A percentile compares a stretch with the other conserved stretches of the same genome.
Evolutionary conservation across 2,888 invertebrate species (phyloP).

Genomic region (Ophioninae sp.): DNA sequence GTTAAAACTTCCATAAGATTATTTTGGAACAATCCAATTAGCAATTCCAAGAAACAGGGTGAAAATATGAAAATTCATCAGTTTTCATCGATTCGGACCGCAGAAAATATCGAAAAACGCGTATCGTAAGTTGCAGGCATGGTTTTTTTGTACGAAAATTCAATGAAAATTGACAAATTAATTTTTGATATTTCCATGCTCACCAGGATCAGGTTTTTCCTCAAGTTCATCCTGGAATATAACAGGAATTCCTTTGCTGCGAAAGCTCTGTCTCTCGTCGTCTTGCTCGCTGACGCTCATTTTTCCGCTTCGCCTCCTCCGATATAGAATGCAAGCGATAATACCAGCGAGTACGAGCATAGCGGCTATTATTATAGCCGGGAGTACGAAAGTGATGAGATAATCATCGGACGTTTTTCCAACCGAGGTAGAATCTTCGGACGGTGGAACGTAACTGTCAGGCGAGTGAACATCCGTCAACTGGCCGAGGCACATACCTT

Average conservation of each 20-base stretch:
- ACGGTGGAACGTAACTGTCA: constrained; percentile 72
- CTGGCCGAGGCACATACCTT: constrained; percentile 83
- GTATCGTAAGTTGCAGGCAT: too few relatives aligned
- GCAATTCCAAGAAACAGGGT: too few relatives aligned
- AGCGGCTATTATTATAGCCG: constrained; percentile 92
- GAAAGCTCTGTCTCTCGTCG: constrained; percentile 91
- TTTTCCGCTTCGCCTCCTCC: constrained; percentile 91
- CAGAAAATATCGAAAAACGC: too few relatives aligned
- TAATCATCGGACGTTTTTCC: constrained; percentile 84
- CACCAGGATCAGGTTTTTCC: constrained; percentile 92
- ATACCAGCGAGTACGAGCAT: constrained; percentile 94
- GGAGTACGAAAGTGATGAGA: constrained; percentile 92
- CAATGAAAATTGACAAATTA: too few relatives aligned
- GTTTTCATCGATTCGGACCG: too few relatives aligned
- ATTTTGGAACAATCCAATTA: too few relatives aligned
- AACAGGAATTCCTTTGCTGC: constrained; percentile 94
- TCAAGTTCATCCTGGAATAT: constrained; percentile 98
- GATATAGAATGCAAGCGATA: constrained; percentile 93
- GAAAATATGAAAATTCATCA: too few relatives aligned
- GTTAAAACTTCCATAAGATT: too few relatives aligned
- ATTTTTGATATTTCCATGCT: not conserved
- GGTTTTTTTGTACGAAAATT: too few relatives aligned
- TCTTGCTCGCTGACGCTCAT: constrained; percentile 91
- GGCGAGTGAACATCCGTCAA: constrained; percentile 78
- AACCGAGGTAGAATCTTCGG: constrained; percentile 78